phyloP scores from a whole-genome alignment of 2,888 invertebrate species.

The Torymus auratus region DNA sequence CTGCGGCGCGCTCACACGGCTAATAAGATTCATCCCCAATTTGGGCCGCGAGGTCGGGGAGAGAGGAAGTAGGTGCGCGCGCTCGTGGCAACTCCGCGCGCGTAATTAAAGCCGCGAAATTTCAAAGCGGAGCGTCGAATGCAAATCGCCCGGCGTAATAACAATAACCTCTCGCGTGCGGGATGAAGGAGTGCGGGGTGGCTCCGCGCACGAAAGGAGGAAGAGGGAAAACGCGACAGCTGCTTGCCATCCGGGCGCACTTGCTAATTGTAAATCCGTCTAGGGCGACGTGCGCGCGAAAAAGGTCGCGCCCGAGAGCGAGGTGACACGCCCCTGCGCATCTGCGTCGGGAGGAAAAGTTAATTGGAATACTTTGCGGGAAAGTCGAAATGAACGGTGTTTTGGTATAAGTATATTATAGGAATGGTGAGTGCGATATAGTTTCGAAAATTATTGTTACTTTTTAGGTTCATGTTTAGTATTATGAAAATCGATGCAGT shows the following conservation, averaged over 20 bases:
- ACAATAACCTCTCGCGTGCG: constrained; percentile 46
- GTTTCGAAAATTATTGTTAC: too few species aligned
- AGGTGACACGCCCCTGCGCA: too few species aligned
- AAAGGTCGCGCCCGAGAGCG: background rate
- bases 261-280: constrained; percentile 58
- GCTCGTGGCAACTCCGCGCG: constrained; percentile 28
- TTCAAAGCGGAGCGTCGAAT: constrained; percentile 57
- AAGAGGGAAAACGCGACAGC: constrained; percentile 41
- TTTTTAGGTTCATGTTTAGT: too few species aligned
- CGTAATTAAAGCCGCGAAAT: constrained; percentile 59
- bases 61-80: too few species aligned
- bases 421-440: too few species aligned
- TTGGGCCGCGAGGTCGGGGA: constrained; percentile 13
- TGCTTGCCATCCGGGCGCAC: constrained; percentile 34
- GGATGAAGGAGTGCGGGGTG: background rate
- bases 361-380: constrained; percentile 11
- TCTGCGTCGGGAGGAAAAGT: background rate
- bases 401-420: too few species aligned
- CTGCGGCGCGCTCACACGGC: constrained; percentile 26
- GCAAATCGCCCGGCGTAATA: constrained; percentile 57
- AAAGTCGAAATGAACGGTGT: background rate
- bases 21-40: constrained; percentile 58
- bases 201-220: background rate
- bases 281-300: constrained; percentile 17
- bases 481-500: too few species aligned